phyloP scores from a whole-genome alignment of 1,140 invertebrate genomes.

The Atopsyche davidsoni region DNA sequence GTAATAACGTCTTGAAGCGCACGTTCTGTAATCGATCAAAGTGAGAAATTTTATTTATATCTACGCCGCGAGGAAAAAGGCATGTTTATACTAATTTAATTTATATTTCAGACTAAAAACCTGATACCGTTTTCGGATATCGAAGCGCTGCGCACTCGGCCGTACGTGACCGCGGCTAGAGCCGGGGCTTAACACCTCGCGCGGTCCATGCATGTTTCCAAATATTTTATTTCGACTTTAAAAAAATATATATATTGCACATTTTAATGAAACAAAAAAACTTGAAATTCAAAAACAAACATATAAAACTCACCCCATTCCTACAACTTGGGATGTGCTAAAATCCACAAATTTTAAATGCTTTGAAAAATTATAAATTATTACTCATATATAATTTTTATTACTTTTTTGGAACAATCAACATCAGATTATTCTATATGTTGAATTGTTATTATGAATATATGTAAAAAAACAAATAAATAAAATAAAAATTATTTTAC shows the following conservation, averaged over 20 bases:
- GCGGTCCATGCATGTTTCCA: background rate
- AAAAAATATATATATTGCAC: too few relatives aligned
- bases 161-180: conserved; percentile 7
- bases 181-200: background rate
- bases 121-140: conserved; percentile 23
- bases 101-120: conserved; percentile 19
- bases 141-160: background rate
- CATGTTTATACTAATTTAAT: conserved; percentile 27
- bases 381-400: too few relatives aligned
- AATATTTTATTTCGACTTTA: background rate
- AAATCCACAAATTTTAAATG: too few relatives aligned
- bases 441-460: too few relatives aligned
- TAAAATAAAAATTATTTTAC: conserved; percentile 1
- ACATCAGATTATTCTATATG: too few relatives aligned
- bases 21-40: conserved; percentile 22
- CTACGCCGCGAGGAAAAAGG: conserved; percentile 15
- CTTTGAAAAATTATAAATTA: too few relatives aligned
- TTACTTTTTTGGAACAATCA: too few relatives aligned
- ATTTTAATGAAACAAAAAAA: too few relatives aligned
- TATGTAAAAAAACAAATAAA: too few relatives aligned
- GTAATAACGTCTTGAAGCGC: conserved; percentile 25
- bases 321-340: too few relatives aligned
- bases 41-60: conserved; percentile 23
- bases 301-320: too few relatives aligned
- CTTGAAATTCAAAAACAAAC: too few relatives aligned